Evolutionary conservation across 53 echinoderm and acorn worm genomes (phyloP).

Genomic region (Zoroaster sp.): DNA sequence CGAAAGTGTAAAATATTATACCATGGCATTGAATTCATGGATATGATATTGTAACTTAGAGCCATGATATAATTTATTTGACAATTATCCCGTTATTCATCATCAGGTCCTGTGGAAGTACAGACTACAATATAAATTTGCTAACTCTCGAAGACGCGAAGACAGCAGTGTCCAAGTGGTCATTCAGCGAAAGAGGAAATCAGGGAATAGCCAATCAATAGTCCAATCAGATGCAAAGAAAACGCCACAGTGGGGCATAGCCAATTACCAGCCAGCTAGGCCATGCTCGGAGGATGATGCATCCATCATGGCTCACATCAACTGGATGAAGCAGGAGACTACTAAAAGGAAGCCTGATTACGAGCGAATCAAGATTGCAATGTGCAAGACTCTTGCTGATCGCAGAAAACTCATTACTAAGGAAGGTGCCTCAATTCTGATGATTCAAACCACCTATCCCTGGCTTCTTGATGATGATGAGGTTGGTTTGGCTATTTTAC

Average conservation of each 20-base stretch:
- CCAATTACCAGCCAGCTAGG: conserved; percentile 15
- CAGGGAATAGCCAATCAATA: background rate
- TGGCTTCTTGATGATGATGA: conserved; percentile 50
- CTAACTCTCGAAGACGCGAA: background rate
- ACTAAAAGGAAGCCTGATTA: conserved; percentile 5
- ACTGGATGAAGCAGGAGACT: conserved; percentile 22
- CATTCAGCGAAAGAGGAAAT: background rate
- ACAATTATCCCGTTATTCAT: no score
- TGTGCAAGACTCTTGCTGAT: background rate
- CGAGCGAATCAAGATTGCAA: background rate
- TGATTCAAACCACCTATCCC: conserved; percentile 1
- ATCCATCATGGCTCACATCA: background rate
- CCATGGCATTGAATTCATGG: no score
- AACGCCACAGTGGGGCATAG: conserved; percentile 39
- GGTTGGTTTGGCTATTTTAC: background rate
- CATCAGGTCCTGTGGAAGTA: conserved; percentile 51
- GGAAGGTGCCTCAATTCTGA: background rate
- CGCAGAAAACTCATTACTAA: background rate
- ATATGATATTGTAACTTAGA: no score
- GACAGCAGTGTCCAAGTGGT: background rate
- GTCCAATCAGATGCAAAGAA: background rate
- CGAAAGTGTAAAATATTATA: no score
- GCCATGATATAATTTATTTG: no score
- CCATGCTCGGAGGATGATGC: conserved; percentile 41
- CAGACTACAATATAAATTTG: conserved; percentile 47